phyloP scores from a whole-genome alignment of 2,888 invertebrate genomes.

The Beris chalybata region DNA sequence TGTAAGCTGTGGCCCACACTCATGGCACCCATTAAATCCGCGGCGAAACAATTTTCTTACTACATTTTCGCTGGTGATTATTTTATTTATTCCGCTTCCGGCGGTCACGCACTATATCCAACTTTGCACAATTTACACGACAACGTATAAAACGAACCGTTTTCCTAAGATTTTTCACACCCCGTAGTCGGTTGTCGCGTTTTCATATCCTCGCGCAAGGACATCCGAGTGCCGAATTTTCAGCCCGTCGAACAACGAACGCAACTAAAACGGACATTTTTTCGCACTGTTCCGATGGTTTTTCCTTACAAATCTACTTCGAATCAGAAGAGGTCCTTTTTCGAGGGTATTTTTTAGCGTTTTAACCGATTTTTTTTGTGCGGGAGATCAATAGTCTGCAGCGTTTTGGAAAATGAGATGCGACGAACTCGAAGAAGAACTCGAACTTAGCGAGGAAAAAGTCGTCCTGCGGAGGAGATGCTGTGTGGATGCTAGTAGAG shows the following conservation, averaged over 20 bases:
- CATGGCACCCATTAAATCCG: constrained; percentile 23
- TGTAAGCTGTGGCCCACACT: constrained; percentile 5
- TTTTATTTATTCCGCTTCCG: not conserved
- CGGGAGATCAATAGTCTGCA: constrained; percentile 37
- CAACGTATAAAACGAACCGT: constrained; percentile 11
- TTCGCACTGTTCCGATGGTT: not conserved
- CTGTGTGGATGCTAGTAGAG: constrained; percentile 14
- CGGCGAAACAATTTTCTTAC: too few relatives aligned
- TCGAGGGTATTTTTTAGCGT: not conserved
- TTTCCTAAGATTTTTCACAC: constrained; percentile 11
- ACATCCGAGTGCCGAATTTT: constrained; percentile 10
- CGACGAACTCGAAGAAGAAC: constrained; percentile 5
- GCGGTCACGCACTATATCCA: not conserved
- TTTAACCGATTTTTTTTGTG: not conserved
- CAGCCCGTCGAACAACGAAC: not conserved
- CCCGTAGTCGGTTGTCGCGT: constrained; percentile 12
- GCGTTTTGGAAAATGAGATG: constrained; percentile 21
- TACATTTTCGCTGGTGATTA: too few relatives aligned
- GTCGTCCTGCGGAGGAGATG: constrained; percentile 21
- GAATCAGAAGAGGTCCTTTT: not conserved
- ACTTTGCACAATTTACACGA: constrained; percentile 14
- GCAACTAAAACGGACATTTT: not conserved
- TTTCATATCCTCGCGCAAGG: constrained; percentile 22
- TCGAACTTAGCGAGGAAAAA: constrained; percentile 2
- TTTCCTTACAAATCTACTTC: not conserved